Percentiles rank a stretch among this genome's conserved stretches.
Conservation (phyloP, 2,888 invertebrate genomes). For the Ormia ochracea region DNA sequence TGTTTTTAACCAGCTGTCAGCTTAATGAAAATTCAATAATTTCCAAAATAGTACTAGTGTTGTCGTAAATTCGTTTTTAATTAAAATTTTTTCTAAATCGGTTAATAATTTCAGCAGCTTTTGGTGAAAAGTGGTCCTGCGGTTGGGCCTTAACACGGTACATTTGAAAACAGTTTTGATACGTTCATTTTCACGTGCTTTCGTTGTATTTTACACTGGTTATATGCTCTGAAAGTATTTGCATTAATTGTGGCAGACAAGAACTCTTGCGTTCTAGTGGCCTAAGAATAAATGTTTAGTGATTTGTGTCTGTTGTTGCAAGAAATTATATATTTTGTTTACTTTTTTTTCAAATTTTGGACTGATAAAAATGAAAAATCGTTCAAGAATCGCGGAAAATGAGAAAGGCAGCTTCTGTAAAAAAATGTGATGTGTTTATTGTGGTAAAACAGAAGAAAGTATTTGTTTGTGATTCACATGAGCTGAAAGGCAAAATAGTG, state of each 20-base stretch:
- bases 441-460: not conserved
- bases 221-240: slow-evolving; percentile 12
- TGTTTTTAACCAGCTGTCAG: slow-evolving; percentile 55
- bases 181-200: slow-evolving; percentile 47
- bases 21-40: slow-evolving; percentile 66
- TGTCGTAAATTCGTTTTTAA: slow-evolving; percentile 59
- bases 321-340: slow-evolving; percentile 49
- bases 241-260: slow-evolving; percentile 33
- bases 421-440: slow-evolving; percentile 6
- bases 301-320: slow-evolving; percentile 24
- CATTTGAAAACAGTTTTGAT: slow-evolving; percentile 24
- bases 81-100: slow-evolving; percentile 47
- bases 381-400: not conserved
- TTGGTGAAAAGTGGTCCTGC: slow-evolving; percentile 25
- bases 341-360: slow-evolving; percentile 51
- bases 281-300: slow-evolving; percentile 19
- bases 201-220: slow-evolving; percentile 25
- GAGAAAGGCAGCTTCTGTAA: slow-evolving; percentile 2
- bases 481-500: not conserved
- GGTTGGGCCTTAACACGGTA: not conserved
- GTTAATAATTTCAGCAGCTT: slow-evolving; percentile 38
- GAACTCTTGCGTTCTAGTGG: slow-evolving; percentile 10
- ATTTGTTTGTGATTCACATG: slow-evolving; percentile 19
- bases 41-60: slow-evolving; percentile 61
- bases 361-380: slow-evolving; percentile 35